phyloP scores from a whole-genome alignment of 2,888 invertebrate species.

The Thera obeliscata region DNA sequence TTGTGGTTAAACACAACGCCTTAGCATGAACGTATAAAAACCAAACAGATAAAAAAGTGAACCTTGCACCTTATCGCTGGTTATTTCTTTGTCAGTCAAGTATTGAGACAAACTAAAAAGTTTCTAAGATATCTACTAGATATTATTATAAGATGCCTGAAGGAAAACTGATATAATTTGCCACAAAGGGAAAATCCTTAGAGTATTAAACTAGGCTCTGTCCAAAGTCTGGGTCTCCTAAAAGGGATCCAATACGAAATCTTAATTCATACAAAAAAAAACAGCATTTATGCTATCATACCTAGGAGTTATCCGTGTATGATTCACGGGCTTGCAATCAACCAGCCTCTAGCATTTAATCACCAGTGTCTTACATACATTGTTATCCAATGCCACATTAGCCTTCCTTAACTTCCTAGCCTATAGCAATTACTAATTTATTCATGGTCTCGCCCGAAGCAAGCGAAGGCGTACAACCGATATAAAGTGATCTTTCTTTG shows the following conservation, averaged over 20 bases:
- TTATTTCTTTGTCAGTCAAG: neutral
- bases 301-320: neutral
- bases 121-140: neutral
- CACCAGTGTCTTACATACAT: slow-evolving; percentile 12
- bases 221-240: too few species aligned
- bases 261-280: too few species aligned
- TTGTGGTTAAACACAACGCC: neutral
- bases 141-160: too few species aligned
- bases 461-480: neutral
- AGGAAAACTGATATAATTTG: too few species aligned
- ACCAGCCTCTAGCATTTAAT: slow-evolving; percentile 16
- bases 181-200: too few species aligned
- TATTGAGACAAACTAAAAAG: neutral
- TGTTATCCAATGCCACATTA: slow-evolving; percentile 20
- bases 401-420: slow-evolving; percentile 5
- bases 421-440: neutral
- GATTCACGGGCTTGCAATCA: slow-evolving; percentile 17
- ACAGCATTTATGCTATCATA: neutral
- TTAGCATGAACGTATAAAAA: neutral
- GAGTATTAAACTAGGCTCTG: too few species aligned
- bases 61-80: neutral
- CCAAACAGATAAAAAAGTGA: neutral
- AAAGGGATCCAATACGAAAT: too few species aligned
- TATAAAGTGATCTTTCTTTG: too few species aligned
- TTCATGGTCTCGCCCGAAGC: neutral